A percentile compares a stretch with the other conserved stretches of the same genome.
phyloP scores from a whole-genome alignment of 2,888 invertebrate genomes.

The Drosophila tanythrix region DNA sequence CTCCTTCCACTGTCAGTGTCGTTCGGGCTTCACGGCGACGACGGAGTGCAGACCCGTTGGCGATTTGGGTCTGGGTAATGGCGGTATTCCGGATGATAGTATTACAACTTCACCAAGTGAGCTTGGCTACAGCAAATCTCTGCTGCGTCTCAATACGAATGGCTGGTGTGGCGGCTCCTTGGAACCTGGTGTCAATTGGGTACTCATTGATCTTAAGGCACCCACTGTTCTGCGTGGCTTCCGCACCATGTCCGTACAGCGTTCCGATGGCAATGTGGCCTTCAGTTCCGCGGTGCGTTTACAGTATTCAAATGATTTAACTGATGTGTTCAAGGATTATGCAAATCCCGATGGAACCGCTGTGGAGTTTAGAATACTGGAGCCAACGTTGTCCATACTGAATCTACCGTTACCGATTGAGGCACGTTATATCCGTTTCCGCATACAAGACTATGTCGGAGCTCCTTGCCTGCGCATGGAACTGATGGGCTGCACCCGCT shows the following conservation, averaged over 20 bases:
- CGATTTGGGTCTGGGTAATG: constrained; percentile 92
- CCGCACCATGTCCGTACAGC: constrained; percentile 94
- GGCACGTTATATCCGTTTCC: constrained; percentile 94
- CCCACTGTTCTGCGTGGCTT: constrained; percentile 95
- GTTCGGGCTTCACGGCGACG: constrained; percentile 92
- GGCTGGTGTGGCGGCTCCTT: constrained; percentile 96
- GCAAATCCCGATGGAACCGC: constrained; percentile 96
- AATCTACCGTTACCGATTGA: constrained; percentile 96
- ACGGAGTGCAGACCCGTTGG: constrained; percentile 95
- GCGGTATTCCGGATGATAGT: constrained; percentile 95
- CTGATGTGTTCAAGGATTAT: constrained; percentile 95
- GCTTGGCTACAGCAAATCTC: constrained; percentile 92
- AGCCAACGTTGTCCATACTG: constrained; percentile 95
- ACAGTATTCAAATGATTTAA: constrained; percentile 94
- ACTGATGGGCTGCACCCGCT: constrained; percentile 95
- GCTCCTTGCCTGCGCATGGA: constrained; percentile 96
- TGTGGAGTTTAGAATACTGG: constrained; percentile 95
- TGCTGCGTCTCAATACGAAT: constrained; percentile 92
- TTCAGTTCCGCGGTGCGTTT: constrained; percentile 95
- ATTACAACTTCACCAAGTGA: constrained; percentile 94
- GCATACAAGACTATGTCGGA: constrained; percentile 93
- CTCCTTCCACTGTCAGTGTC: constrained; percentile 95
- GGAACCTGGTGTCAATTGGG: constrained; percentile 95
- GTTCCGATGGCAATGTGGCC: constrained; percentile 92
- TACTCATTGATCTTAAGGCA: constrained; percentile 93